These are phyloP conservation scores for Ophioderma brevispina DNA, from an alignment of 35 echinoderm and acorn worm genomes.

Conservation along the genomic window DNA sequence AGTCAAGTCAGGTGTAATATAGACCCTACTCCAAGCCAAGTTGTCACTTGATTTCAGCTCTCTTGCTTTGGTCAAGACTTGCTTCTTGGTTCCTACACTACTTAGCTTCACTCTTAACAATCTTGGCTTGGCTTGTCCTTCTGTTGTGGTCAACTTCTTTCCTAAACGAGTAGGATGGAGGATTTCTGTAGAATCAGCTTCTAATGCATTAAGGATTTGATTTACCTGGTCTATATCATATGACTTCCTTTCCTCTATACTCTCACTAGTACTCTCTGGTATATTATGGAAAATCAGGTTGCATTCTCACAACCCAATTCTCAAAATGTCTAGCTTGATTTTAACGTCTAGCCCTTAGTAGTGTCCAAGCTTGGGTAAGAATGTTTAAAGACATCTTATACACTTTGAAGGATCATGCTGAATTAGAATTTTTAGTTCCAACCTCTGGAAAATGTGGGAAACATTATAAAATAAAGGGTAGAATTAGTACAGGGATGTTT, in stretches of 20 bases:
- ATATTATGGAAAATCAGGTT: constrained; percentile 15
- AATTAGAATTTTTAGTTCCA: no score
- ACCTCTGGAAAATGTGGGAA: no score
- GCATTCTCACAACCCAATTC: no score
- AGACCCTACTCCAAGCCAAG: neutral
- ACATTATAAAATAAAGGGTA: no score
- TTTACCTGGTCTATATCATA: neutral
- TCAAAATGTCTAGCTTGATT: no score
- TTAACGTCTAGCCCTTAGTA: no score
- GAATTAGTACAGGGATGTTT: no score
- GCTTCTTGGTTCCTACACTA: neutral
- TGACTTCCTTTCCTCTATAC: neutral
- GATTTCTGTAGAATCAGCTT: neutral
- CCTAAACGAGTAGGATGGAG: neutral
- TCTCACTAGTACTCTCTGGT: neutral
- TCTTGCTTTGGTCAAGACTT: constrained; percentile 19
- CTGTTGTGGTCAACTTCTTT: neutral
- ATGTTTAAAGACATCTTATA: no score
- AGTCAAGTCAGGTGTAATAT: constrained; percentile 19
- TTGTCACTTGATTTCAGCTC: neutral
- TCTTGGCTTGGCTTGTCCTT: neutral
- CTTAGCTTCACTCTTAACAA: neutral
- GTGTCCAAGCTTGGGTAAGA: no score
- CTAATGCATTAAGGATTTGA: neutral
- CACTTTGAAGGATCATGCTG: no score